A percentile compares a stretch with the other conserved stretches of the same genome.
Conservation (phyloP, 2,113 vertebrate genomes). For the Sialia sialis region DNA sequence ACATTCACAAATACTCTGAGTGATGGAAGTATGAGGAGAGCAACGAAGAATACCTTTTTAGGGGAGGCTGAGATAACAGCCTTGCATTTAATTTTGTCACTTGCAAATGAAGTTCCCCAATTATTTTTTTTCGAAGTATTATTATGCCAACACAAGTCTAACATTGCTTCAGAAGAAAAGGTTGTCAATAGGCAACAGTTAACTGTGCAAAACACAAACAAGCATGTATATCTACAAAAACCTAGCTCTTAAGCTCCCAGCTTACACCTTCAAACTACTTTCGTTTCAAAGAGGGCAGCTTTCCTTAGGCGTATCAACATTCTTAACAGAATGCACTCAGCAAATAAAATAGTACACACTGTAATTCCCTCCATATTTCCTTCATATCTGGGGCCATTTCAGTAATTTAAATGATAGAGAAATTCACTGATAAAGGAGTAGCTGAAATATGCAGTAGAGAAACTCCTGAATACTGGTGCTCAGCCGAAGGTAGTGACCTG, state of each 20-base stretch:
- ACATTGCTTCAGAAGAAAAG: neutral
- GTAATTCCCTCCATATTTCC: neutral
- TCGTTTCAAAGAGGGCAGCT: neutral
- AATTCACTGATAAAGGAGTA: neutral
- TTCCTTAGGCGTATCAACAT: neutral
- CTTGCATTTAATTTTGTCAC: neutral
- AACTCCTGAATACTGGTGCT: neutral
- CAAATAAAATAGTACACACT: neutral
- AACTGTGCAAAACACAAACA: neutral
- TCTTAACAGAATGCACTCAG: neutral
- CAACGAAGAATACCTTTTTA: neutral
- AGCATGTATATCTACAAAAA: neutral
- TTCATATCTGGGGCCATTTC: neutral
- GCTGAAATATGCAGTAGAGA: neutral
- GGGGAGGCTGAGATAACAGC: neutral
- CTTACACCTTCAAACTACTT: neutral
- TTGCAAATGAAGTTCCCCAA: neutral
- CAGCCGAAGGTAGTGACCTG: neutral
- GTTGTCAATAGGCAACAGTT: neutral
- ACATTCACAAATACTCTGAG: neutral
- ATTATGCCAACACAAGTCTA: neutral
- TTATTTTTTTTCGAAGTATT: neutral
- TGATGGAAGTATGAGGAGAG: neutral
- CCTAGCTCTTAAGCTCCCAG: neutral
- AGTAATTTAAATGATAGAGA: neutral